phyloP scores from a whole-genome alignment of 2,797 vertebrate genomes.

The Rallus crepitans region DNA sequence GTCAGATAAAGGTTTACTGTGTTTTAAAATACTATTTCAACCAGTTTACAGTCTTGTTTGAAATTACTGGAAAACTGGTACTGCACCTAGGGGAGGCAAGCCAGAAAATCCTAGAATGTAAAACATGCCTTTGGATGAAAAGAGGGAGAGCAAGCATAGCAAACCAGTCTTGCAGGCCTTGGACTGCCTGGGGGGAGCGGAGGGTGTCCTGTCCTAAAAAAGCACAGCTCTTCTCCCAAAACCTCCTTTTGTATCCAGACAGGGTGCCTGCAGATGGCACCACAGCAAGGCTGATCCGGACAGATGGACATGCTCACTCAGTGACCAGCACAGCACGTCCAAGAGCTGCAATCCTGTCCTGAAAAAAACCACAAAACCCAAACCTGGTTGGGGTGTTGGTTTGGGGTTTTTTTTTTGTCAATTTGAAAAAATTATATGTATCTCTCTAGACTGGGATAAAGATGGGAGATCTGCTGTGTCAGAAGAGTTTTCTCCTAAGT shows the following conservation, averaged over 20 bases:
- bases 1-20: not conserved
- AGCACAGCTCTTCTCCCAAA: not conserved
- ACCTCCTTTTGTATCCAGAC: not conserved
- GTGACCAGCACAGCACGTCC: not conserved
- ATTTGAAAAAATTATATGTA: not conserved
- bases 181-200: not conserved
- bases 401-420: too few relatives aligned
- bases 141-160: not conserved
- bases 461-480: not conserved
- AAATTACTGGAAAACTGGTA: not conserved
- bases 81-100: fast-evolving
- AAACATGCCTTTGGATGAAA: not conserved
- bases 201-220: not conserved
- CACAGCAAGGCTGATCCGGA: not conserved
- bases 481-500: not conserved
- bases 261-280: constrained; percentile 39
- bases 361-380: not conserved
- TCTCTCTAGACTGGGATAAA: not conserved
- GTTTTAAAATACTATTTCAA: not conserved
- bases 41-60: not conserved
- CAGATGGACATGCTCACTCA: not conserved
- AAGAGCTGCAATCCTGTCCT: not conserved
- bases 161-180: not conserved
- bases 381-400: too few relatives aligned
- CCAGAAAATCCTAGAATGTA: not conserved